phyloP scores from a whole-genome alignment of 2,113 vertebrate species.

The Eulemur macaco region DNA sequence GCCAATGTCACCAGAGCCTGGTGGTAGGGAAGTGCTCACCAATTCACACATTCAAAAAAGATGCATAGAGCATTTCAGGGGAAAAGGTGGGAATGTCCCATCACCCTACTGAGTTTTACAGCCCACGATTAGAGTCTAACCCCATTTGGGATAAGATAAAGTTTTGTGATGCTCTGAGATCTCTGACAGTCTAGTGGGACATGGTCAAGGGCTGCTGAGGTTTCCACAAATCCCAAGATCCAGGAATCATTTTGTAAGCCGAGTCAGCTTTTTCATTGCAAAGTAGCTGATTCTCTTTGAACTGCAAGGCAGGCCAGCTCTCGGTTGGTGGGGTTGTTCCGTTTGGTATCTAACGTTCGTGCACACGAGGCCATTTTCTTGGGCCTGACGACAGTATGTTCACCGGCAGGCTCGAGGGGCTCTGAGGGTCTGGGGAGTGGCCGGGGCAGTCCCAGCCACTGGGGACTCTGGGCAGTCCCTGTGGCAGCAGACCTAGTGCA shows the following conservation, averaged over 20 bases:
- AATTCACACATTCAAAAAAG: not conserved
- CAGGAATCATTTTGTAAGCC: not conserved
- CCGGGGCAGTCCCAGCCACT: no score
- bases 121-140: not conserved
- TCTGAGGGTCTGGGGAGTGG: not conserved
- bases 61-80: not conserved
- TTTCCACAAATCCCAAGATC: not conserved
- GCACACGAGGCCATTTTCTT: not conserved
- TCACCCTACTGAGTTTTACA: not conserved
- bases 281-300: not conserved
- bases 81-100: not conserved
- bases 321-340: not conserved
- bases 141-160: not conserved
- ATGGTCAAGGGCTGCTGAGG: not conserved
- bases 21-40: not conserved
- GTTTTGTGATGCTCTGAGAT: not conserved
- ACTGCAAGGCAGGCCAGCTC: not conserved
- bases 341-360: not conserved
- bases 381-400: not conserved
- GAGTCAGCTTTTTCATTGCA: not conserved
- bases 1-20: not conserved
- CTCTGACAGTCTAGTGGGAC: not conserved
- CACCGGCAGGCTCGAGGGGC: not conserved
- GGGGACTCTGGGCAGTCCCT: fast-evolving
- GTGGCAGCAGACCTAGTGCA: fast-evolving